A percentile compares a stretch with the other conserved stretches of the same genome.
Evolutionary conservation across 2,888 invertebrate genomes (phyloP).

Genomic region (Julus scandinavius): DNA sequence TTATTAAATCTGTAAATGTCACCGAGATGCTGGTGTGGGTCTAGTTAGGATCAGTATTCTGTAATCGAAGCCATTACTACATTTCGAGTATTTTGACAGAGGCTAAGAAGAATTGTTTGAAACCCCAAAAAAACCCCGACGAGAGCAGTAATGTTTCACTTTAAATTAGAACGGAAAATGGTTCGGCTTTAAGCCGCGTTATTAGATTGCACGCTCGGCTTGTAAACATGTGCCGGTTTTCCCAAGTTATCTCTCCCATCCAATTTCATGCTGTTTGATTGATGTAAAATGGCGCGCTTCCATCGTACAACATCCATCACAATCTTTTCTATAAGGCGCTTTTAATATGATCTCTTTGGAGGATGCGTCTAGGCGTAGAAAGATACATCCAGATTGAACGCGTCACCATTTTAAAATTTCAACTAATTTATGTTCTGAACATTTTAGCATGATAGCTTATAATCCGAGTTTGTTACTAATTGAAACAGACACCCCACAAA

Average conservation of each 20-base stretch:
- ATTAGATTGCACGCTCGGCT: conserved; percentile 36
- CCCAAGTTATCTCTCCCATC: conserved; percentile 45
- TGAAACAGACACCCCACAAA: background rate
- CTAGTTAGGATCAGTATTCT: background rate
- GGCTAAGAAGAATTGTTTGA: background rate
- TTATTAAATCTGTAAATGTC: background rate
- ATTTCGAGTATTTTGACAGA: background rate
- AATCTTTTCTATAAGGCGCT: conserved; percentile 40
- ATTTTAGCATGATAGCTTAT: background rate
- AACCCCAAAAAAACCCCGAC: background rate
- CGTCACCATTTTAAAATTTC: background rate
- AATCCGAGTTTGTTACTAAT: background rate
- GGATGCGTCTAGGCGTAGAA: background rate
- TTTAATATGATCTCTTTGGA: conserved; percentile 38
- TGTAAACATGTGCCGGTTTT: conserved; percentile 45
- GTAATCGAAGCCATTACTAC: background rate
- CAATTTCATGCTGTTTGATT: conserved; percentile 49
- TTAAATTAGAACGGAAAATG: background rate
- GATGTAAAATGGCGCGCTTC: conserved; percentile 49
- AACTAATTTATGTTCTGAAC: conserved; percentile 5
- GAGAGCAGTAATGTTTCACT: background rate
- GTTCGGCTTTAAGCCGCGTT: conserved; percentile 42
- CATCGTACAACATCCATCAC: conserved; percentile 47
- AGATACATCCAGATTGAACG: conserved; percentile 24
- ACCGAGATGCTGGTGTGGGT: background rate